Percentiles rank a stretch among this genome's conserved stretches.
These are phyloP conservation scores for Grantiella picta DNA, from an alignment of 2,113 vertebrate genomes.

Conservation along the genomic window DNA sequence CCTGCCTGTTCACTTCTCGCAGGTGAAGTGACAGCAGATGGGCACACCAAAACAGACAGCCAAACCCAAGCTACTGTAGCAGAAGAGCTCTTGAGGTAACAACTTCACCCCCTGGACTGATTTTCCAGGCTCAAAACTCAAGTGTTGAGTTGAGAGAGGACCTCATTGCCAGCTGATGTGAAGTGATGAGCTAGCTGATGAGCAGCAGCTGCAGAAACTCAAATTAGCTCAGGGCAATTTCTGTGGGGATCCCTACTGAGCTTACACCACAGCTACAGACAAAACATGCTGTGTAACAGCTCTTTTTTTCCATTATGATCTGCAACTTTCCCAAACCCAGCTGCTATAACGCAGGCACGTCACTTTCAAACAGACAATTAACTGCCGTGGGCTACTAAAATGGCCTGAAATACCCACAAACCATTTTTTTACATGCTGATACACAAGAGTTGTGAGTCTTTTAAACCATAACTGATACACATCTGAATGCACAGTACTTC, in stretches of 20 bases:
- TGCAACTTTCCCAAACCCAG: not conserved
- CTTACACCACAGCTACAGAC: not conserved
- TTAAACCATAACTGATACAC: not conserved
- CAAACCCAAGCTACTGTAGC: not conserved
- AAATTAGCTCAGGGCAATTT: not conserved
- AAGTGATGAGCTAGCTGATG: not conserved
- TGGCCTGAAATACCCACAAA: accelerated
- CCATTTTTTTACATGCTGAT: not conserved
- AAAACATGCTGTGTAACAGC: not conserved
- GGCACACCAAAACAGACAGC: not conserved
- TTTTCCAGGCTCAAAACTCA: not conserved
- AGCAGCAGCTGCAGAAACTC: not conserved
- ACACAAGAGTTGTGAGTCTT: not conserved
- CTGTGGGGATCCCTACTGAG: not conserved
- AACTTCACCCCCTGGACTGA: not conserved
- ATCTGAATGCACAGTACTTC: not conserved
- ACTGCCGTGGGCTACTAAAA: not conserved
- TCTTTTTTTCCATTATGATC: not conserved
- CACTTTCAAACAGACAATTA: not conserved
- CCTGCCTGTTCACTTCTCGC: not conserved
- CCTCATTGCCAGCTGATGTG: accelerated
- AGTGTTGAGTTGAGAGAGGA: not conserved
- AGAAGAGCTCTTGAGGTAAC: not conserved
- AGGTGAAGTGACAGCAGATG: not conserved
- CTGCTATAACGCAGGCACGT: not conserved